Percentiles rank a stretch among this genome's conserved stretches.
phyloP scores from a whole-genome alignment of 2,797 vertebrate species.

The Rachycentron canadum region DNA sequence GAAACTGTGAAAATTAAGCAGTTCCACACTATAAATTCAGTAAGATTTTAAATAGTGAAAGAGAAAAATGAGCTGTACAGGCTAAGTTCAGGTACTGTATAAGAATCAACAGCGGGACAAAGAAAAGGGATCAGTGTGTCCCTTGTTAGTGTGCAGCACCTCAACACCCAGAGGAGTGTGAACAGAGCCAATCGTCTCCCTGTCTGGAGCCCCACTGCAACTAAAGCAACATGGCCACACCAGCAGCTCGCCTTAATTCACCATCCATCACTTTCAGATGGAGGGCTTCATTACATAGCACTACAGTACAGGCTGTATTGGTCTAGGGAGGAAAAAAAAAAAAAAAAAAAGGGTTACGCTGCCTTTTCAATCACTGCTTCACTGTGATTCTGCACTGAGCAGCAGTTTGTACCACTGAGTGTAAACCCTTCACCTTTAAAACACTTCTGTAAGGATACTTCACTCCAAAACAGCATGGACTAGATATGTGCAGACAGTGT shows the following conservation, averaged over 20 bases:
- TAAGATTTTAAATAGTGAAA: neutral
- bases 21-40: neutral
- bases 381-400: conserved; percentile 56
- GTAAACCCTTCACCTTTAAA: conserved; percentile 48
- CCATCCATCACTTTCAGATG: conserved; percentile 80
- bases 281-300: conserved; percentile 71
- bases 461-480: neutral
- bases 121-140: conserved; percentile 6
- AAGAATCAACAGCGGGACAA: conserved; percentile 12
- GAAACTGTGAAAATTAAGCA: neutral
- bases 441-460: conserved; percentile 5
- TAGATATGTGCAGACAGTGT: no score
- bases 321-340: neutral
- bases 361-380: conserved; percentile 68
- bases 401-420: conserved; percentile 53
- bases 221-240: conserved; percentile 57
- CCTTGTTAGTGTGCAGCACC: conserved; percentile 34
- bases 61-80: neutral
- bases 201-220: conserved; percentile 52
- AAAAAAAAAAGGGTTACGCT: conserved; percentile 44
- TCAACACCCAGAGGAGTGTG: conserved; percentile 54
- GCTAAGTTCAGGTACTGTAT: neutral
- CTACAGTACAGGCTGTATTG: conserved; percentile 56
- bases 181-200: conserved; percentile 64
- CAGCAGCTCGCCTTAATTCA: conserved; percentile 64